Base-by-base conservation (phyloP, 2,113 vertebrate species). In the Oenanthe oenanthe region DNA sequence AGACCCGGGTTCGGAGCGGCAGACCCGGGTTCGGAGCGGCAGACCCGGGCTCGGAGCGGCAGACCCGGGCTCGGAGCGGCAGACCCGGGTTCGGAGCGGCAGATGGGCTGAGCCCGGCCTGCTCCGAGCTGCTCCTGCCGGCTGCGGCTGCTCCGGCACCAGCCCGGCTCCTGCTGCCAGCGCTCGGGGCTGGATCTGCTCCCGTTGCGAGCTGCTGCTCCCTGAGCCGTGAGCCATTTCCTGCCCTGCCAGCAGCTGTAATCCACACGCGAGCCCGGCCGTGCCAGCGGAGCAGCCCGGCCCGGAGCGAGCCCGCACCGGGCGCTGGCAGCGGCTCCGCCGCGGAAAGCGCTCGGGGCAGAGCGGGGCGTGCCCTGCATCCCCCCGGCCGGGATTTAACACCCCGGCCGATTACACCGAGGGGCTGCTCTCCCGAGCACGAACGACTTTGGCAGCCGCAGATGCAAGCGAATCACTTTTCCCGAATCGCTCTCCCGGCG, bases 361-460 rank as follows among this genome's bases (percentile, higher is more conserved):
- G 9, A 62, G 36, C n/a, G 1, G 25, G 4, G 5, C 17, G 0
- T 11, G 19, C 43, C 71, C 56, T 2, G 67, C 7, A 20, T 26
- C 26, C 47, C 31, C 61, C 53, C 15, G 0, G 5, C 34, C 9
- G 2, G n/a, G 4, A 34, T 4, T 11, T 1, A 53, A 40, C 81
- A 6, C 50, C 79, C 38, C 0, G 77, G 1, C 62, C 1, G 45
- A 12, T 17, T 19, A 17, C 5, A 6, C 65, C 56, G 0, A 12
- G 9, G 36, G 19, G 38, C 25, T 1, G 43, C 45, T 36, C 24
- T 13, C 40, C 42, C 38, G 2, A 9, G 24, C 13, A 2, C 56
- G 70, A 9, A 58, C 6, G 89, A 4, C 14, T 14, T 0, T 1
- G 83, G 38, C 6, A 56, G 77, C 45, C 7, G 29, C 68, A 31